Evolutionary conservation across 2,797 vertebrate genomes (phyloP), one percentile per base, ranked within the genome.

Genomic region (Syndactyla subalaris): DNA sequence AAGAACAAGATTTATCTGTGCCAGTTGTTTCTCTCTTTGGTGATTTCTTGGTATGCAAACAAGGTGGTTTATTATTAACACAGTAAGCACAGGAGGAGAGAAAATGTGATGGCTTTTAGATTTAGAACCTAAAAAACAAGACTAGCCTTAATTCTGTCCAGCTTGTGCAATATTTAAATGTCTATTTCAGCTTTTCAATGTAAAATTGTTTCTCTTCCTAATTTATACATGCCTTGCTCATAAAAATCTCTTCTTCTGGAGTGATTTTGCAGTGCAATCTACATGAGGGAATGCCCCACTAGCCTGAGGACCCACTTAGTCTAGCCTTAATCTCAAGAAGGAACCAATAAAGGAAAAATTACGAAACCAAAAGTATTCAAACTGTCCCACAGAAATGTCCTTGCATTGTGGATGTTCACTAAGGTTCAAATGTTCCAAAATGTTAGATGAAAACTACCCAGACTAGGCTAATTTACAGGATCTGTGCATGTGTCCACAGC

Each of bases 401-500:
- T 85, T 91, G 52, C 39, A 39, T 66, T 57, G 61, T 7, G 75
- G n/a, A 89, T 86, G 49, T 51, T 92, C 76, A 22, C 61, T 67
- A 88, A 94, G 78, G 55, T 58, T 48, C 51, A 92, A 10, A 8
- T 17, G 71, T 62, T 92, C 67, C 89, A 73, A 85, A 92, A 86
- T 15, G 55, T 55, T 48, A 82, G 38, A 59, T 30, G 54, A 92
- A 63, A 95, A 54, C 32, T 79, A 76, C 32, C 46, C 84, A 88
- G 72, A 87, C 67, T 62, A 86, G 80, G 65, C 82, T 95, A 39
- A 54, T 88, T 89, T 85, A 83, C 23, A 81, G 77, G 67, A 93
- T 76, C 92, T 85, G 57, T 91, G 79, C 51, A 24, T 67, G 82
- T 75, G 87, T 94, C 91, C 36, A 83, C 65, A 90, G 93, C 51